Evolutionary conservation across 2,888 invertebrate genomes (phyloP), one percentile per base, ranked within the genome.

Genomic region (Dryadula phaetusa): DNA sequence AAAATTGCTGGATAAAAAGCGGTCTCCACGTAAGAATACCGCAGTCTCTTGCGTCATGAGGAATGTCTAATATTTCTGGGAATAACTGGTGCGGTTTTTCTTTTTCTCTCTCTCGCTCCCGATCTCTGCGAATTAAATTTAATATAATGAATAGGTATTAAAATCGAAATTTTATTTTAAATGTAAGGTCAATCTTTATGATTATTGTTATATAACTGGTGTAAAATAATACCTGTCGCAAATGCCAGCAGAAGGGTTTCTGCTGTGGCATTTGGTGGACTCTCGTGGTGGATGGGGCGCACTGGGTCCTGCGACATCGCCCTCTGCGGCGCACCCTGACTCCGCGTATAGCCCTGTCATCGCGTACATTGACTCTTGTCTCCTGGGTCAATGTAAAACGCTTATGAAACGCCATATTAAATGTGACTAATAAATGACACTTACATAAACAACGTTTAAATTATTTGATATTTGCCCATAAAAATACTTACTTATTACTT

Each of bases 281-380:
- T 91, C 92, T 72, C 93, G 81, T 54, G 88, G 84, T 47, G 85
- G 86, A 72, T 88, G 88, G 7, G 90, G 88, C 42, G 89, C 85
- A 77, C 89, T 93, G 70, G 93, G 93, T 4, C 90, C 93, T 18
- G 91, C 88, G 20, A 89, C 93, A 72, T 93, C 92, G 73, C 93
- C 92, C 73, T 93, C 93, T 75, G 95, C 95, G 72, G 93, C 93
- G 75, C 95, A 94, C 37, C 95, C 93, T 37, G 94, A 94, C 81
- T 96, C 96, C 70, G 96, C 96, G 85, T 97, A 97, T 68, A 97
- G 92, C 34, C 97, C 97, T 52, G 97, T 97, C 96, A 97, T 96
- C 75, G 97, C 96, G 87, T 97, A 97, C 96, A 97, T 97, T 79
- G 97, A 97, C 87, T 97, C 97, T 94, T 97, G 97, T 86, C 96